Percentiles rank a stretch among this genome's conserved stretches.
These are phyloP conservation scores for Ctena decussata DNA, from an alignment of 2,888 invertebrate species.

Conservation along the genomic window DNA sequence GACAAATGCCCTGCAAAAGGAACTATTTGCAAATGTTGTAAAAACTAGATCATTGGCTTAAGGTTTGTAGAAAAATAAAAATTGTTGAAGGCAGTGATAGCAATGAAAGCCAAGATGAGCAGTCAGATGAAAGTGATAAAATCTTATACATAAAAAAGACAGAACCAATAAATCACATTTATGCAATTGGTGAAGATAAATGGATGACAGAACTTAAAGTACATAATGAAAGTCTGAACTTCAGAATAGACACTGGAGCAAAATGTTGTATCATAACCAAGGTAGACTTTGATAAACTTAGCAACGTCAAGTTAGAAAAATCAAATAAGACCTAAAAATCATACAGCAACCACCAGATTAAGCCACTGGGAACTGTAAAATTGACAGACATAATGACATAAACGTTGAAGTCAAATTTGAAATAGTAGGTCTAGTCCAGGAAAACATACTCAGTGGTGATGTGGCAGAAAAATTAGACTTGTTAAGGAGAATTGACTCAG, in stretches of 20 bases:
- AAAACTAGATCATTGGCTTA: slow-evolving; percentile 47
- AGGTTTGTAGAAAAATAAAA: slow-evolving; percentile 13
- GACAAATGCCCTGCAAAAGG: slow-evolving; percentile 36
- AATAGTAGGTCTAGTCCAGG: slow-evolving; percentile 27
- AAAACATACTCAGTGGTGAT: slow-evolving; percentile 30
- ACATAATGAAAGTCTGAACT: background rate
- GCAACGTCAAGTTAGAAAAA: background rate
- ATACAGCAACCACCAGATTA: slow-evolving; percentile 40
- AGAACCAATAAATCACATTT: background rate
- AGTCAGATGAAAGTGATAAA: background rate
- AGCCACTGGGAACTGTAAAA: slow-evolving; percentile 22
- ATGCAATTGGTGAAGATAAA: slow-evolving; percentile 9
- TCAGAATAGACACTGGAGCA: slow-evolving; percentile 47
- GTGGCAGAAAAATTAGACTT: slow-evolving; percentile 35
- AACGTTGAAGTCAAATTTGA: slow-evolving; percentile 21
- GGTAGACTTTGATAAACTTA: slow-evolving; percentile 15
- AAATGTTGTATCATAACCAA: slow-evolving; percentile 39
- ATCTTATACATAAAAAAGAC: background rate
- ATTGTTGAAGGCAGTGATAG: background rate
- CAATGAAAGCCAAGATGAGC: background rate
- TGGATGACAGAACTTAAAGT: slow-evolving; percentile 28
- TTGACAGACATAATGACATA: slow-evolving; percentile 14
- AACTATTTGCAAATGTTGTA: slow-evolving; percentile 42
- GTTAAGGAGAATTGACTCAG: background rate
- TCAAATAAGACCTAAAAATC: slow-evolving; percentile 25